Conservation (phyloP, 2,797 vertebrate genomes). For the Manis javanica region DNA sequence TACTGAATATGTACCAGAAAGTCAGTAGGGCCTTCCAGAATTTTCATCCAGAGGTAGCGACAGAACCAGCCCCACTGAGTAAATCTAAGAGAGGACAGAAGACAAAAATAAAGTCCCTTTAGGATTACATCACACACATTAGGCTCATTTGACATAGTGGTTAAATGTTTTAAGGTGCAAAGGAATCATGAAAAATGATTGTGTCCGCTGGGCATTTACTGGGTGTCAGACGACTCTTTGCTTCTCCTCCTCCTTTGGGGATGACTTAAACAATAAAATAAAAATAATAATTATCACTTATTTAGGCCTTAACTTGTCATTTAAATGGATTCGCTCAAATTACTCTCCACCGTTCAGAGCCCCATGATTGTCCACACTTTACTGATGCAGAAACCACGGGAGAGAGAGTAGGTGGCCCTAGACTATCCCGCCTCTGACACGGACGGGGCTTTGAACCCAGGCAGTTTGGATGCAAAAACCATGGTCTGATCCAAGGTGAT, state of each 20-base stretch:
- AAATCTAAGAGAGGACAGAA: neutral
- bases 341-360: neutral
- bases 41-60: neutral
- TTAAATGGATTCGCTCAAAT: neutral
- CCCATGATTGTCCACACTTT: neutral
- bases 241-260: neutral
- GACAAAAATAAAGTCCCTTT: neutral
- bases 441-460: neutral
- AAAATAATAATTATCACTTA: neutral
- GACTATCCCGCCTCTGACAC: accelerated
- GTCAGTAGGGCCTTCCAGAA: neutral
- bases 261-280: neutral
- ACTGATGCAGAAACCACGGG: neutral
- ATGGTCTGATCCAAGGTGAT: neutral
- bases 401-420: neutral
- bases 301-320: neutral
- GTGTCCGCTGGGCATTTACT: neutral
- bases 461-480: neutral
- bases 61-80: neutral
- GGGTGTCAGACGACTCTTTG: neutral
- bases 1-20: neutral
- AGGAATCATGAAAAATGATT: neutral
- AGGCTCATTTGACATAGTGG: neutral
- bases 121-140: neutral
- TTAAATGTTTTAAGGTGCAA: neutral